Base-by-base conservation (phyloP, 2,113 vertebrate species). In the Boleophthalmus pectinirostris region DNA sequence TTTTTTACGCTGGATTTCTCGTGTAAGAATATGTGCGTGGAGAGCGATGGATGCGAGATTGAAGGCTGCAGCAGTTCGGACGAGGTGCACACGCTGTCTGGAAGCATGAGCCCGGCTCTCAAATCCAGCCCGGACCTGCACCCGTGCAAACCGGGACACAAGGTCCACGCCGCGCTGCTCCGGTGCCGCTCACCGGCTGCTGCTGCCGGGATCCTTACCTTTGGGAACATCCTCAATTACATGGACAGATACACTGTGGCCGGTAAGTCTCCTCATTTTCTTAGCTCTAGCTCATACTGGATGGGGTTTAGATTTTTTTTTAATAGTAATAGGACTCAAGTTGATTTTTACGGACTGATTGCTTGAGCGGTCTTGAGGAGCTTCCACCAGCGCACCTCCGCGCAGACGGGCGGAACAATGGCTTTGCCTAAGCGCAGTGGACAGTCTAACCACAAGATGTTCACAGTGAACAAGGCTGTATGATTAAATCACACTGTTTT, bases 191-290 rank as follows among this genome's bases (percentile, higher is more conserved):
- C 96, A 16, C 95, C 95, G 68, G 92, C 94, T 43, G 94, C 95
- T 8, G 96, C 97, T 25, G 97, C 97, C 63, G 96, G 94, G 82
- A 97, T 99, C 90, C 96, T 99, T 89, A 99, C 95, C 69, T 95
- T 97, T 85, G 97, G 97, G 75, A 98, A 99, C 92, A 96, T 99
- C 87, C 96, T 99, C 74, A 99, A 98, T 91, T 98, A 98, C 93
- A 96, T 99, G 96, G 97, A 99, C 90, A 94, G 97, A 95, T 98
- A 96, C 95, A 98, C 97, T 3, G 96, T 98, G 64, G 95, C 94
- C 92, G 97, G 97, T 98, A 94, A 97, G 96, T 72, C 13, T 16
- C n/a, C 46, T 13, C 58, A 24, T n/a, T 18, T 33, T 4, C 51
- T 12, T 63, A 43, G 63, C 24, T 68, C 0, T 20, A 9, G 12